Conservation (phyloP, 2,113 vertebrate species). For the Enhydra lutris region DNA sequence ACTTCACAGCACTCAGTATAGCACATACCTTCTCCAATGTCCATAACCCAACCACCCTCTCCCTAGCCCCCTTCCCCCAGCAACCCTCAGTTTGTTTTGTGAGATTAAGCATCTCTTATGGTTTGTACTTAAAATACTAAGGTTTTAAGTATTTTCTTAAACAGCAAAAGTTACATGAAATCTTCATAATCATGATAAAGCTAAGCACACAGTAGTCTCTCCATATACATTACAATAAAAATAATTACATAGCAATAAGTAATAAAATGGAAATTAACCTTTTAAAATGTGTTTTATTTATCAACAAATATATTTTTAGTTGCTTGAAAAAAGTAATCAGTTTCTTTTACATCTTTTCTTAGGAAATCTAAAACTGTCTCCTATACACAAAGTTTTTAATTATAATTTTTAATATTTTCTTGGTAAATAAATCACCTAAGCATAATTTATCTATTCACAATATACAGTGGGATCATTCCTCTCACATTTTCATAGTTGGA, state of each 20-base stretch:
- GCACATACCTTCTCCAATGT: too few relatives aligned
- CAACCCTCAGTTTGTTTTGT: too few relatives aligned
- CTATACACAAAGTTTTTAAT: background rate
- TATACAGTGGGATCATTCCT: background rate
- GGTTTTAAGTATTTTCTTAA: background rate
- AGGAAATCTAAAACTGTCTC: background rate
- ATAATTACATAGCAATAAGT: background rate
- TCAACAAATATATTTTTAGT: background rate
- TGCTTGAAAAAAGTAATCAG: background rate
- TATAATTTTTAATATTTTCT: background rate
- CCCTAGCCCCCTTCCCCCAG: too few relatives aligned
- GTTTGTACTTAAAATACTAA: too few relatives aligned
- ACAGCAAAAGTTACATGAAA: background rate
- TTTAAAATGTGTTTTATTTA: background rate
- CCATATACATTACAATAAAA: background rate
- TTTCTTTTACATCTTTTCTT: background rate
- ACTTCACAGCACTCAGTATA: too few relatives aligned
- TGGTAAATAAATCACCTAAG: background rate
- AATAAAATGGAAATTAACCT: background rate
- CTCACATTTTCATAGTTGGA: background rate
- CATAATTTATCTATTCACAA: background rate
- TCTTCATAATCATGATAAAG: background rate
- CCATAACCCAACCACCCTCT: too few relatives aligned
- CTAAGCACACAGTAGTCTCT: background rate
- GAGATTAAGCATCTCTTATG: too few relatives aligned